Evolutionary conservation across 1,140 invertebrate genomes (phyloP), one percentile per base, ranked within the genome.

Genomic region (Pararge aegeria): DNA sequence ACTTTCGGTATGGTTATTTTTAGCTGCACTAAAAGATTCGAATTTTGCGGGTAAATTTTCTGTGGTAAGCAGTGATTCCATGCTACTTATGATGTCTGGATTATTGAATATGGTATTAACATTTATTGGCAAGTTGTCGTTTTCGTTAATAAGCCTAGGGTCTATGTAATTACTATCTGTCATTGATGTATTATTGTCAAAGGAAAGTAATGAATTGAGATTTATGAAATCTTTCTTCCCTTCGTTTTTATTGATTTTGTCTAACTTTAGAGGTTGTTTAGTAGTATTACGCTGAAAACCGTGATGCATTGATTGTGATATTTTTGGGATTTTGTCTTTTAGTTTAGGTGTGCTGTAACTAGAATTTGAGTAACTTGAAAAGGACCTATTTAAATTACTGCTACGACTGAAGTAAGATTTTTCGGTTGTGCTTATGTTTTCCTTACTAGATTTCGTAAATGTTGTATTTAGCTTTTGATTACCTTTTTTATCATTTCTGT

Each of bases 131-230:
- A 89, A 78, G 62, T 89, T 89, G 57, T 89, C 87, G 50, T 89
- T 87, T 83, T 89, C 84, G 69, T 89, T 89, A 18, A 89, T 89
- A 37, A 89, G 77, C 52, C 83, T 79, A 18, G 87, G 87, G 57
- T 89, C 87, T 57, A 89, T 89, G 37, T 89, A 89, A 68, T 82
- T 87, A 72, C 87, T 89, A 61, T 89, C 87, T 21, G 82, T 84
- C 78, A 87, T 80, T 12, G 84, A 88, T 38, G 78, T 77, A 63
- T n/a, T n/a, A n/a, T 84, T 89, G 51, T 88, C 87, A 50, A 75
- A 81, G 30, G 75, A 62, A 10, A 89, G 62, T 53, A 89, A 82
- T 21, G 77, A 64, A 66, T 87, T 85, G 24, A 89, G 75, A 71
- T 85, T 87, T 13, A 89, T 85, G 20, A 83, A 78, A 29, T 83